phyloP scores from a whole-genome alignment of 1,140 invertebrate species.

The Drosophila tristis region DNA sequence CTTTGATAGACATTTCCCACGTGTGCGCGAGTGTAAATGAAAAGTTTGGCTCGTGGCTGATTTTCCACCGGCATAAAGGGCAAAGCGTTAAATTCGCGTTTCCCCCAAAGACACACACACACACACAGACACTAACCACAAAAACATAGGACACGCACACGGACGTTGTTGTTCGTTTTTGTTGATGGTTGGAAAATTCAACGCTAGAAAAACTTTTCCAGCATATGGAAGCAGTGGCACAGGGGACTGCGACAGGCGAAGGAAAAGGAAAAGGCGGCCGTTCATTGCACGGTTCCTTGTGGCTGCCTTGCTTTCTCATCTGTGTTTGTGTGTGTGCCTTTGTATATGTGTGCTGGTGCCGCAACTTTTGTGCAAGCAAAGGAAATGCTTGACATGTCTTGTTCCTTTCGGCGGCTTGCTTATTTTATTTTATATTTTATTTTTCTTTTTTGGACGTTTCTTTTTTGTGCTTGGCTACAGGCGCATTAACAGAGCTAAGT shows the following conservation, averaged over 20 bases:
- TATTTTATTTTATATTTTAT: conserved; percentile 44
- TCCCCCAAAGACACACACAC: conserved; percentile 34
- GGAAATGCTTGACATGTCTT: conserved; percentile 76
- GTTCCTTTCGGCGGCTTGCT: conserved; percentile 59
- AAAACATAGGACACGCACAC: conserved; percentile 18
- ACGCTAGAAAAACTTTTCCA: conserved; percentile 58
- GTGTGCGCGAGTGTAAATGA: conserved; percentile 34
- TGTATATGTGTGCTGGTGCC: conserved; percentile 19
- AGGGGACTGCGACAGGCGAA: too few relatives aligned
- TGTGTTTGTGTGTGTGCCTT: conserved; percentile 15
- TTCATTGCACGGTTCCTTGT: conserved; percentile 51
- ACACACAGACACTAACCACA: conserved; percentile 9
- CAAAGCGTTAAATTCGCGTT: conserved; percentile 58
- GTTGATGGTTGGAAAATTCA: conserved; percentile 14
- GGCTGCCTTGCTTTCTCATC: conserved; percentile 5
- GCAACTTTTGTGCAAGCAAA: conserved; percentile 60
- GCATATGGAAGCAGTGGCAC: conserved; percentile 48
- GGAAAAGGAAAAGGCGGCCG: too few relatives aligned
- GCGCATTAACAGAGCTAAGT: conserved; percentile 30
- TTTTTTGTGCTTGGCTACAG: conserved; percentile 34
- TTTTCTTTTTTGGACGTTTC: conserved; percentile 16
- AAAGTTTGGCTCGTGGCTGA: conserved; percentile 47
- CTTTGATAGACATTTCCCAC: conserved; percentile 1
- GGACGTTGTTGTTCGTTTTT: conserved; percentile 25
- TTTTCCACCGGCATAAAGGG: conserved; percentile 63